These are phyloP conservation scores for Sinohyriopsis cumingii DNA, from an alignment of 2,888 invertebrate genomes.

Conservation along the genomic window DNA sequence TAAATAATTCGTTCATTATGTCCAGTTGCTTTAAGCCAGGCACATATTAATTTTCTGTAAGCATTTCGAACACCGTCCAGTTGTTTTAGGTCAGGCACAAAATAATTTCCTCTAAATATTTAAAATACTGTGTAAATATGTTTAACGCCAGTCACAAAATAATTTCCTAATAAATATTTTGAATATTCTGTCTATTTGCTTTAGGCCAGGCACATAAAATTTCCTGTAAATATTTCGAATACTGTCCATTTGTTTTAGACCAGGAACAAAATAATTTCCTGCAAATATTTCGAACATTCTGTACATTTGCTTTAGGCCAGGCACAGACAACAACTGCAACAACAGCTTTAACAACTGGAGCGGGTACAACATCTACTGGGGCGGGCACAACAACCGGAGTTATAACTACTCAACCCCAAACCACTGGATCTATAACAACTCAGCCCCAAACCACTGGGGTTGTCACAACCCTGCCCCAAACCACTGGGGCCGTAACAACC, in stretches of 20 bases:
- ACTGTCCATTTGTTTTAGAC: not conserved
- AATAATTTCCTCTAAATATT: too few species aligned
- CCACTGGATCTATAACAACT: not conserved
- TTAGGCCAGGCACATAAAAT: conserved; percentile 1
- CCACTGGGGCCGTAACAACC: not conserved
- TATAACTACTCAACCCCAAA: not conserved
- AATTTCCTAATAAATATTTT: too few species aligned
- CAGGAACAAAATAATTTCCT: not conserved
- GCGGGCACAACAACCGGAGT: conserved; percentile 1
- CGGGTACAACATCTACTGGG: not conserved
- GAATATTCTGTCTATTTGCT: not conserved
- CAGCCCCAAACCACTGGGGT: not conserved
- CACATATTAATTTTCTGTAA: not conserved
- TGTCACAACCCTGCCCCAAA: not conserved
- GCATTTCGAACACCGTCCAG: too few species aligned
- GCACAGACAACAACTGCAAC: conserved; percentile 5
- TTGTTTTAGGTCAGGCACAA: conserved; percentile 6
- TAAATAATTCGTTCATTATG: too few species aligned
- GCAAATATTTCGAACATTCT: too few species aligned
- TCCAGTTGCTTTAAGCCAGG: conserved; percentile 3
- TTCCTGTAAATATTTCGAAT: too few species aligned
- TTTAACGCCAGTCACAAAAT: conserved; percentile 3
- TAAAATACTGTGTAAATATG: not conserved
- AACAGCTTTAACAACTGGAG: conserved; percentile 1
- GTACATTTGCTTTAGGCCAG: conserved; percentile 1